Evolutionary conservation across 2,113 vertebrate genomes (phyloP).

Genomic region (Cebus imitator): DNA sequence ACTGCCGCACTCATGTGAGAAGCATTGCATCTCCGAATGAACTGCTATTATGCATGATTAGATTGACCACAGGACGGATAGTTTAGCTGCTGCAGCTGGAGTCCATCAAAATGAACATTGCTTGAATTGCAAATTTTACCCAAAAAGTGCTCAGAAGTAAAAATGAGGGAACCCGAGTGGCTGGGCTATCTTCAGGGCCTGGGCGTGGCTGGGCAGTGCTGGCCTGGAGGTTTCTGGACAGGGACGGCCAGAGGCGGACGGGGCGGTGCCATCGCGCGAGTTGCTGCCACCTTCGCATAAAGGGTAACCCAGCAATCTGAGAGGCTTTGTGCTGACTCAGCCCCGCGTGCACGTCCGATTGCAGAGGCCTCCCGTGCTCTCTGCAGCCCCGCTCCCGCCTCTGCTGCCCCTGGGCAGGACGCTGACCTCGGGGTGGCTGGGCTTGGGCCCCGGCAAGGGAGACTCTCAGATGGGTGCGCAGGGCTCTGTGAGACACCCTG

Average conservation of each 20-base stretch:
- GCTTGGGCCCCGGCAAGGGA: not conserved
- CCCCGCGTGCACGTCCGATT: slow-evolving; percentile 87
- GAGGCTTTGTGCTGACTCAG: slow-evolving; percentile 92
- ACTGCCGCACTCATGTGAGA: slow-evolving; percentile 77
- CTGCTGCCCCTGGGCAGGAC: not conserved
- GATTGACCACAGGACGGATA: slow-evolving; percentile 80
- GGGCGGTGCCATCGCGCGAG: slow-evolving; percentile 27
- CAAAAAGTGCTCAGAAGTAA: slow-evolving; percentile 69
- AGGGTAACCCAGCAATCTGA: slow-evolving; percentile 82
- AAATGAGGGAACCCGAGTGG: slow-evolving; percentile 48
- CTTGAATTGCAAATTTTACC: slow-evolving; percentile 68
- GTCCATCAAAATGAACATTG: slow-evolving; percentile 74
- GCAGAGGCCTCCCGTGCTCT: slow-evolving; percentile 87
- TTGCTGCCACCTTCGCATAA: slow-evolving; percentile 77
- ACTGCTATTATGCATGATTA: slow-evolving; percentile 82
- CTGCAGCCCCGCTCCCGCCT: not conserved
- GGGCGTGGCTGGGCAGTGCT: not conserved
- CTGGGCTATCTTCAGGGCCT: slow-evolving; percentile 56
- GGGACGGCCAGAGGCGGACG: accelerated
- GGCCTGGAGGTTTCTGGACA: not conserved
- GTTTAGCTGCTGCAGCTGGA: slow-evolving; percentile 77
- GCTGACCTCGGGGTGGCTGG: accelerated
- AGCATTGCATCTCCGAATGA: slow-evolving; percentile 79
- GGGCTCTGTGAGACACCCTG: not conserved
- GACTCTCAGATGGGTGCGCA: accelerated